Evolutionary conservation across 2,797 vertebrate genomes (phyloP).

Genomic region (Channallabes apus): DNA sequence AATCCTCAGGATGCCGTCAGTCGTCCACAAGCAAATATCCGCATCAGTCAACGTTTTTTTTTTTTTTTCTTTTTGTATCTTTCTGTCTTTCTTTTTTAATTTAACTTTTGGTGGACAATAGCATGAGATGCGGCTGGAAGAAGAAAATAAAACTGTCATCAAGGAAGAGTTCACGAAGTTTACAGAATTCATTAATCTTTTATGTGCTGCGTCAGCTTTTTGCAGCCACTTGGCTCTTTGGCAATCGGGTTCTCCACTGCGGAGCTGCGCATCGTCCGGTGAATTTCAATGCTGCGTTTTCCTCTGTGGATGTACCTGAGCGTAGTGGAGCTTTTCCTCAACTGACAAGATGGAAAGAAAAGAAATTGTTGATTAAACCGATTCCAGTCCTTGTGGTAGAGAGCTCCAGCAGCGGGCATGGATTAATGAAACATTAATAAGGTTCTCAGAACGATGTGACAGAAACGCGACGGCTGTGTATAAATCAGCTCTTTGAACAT

Average conservation of each 20-base stretch:
- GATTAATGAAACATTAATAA: conserved; percentile 70
- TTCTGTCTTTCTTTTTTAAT: neutral
- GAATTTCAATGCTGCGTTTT: conserved; percentile 69
- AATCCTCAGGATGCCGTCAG: conserved; percentile 44
- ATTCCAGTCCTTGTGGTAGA: conserved; percentile 62
- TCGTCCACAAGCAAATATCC: conserved; percentile 12
- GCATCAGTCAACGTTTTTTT: conserved; percentile 6
- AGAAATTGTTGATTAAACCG: conserved; percentile 76
- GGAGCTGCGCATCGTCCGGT: conserved; percentile 45
- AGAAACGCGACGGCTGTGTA: neutral
- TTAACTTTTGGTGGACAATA: neutral
- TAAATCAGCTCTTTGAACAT: neutral
- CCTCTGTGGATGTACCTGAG: conserved; percentile 62
- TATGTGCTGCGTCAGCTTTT: conserved; percentile 47
- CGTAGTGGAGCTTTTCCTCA: conserved; percentile 61
- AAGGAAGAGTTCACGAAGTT: conserved; percentile 21
- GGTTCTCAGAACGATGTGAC: conserved; percentile 31
- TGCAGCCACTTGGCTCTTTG: conserved; percentile 49
- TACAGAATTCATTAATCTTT: conserved; percentile 40
- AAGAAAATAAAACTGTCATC: neutral
- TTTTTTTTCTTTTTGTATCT: neutral
- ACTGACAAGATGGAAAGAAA: conserved; percentile 66
- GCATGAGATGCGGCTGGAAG: neutral
- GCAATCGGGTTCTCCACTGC: conserved; percentile 15
- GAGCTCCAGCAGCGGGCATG: conserved; percentile 61